Evolutionary conservation across 2,888 invertebrate species (phyloP).

Genomic region (Heteropelma amictum): DNA sequence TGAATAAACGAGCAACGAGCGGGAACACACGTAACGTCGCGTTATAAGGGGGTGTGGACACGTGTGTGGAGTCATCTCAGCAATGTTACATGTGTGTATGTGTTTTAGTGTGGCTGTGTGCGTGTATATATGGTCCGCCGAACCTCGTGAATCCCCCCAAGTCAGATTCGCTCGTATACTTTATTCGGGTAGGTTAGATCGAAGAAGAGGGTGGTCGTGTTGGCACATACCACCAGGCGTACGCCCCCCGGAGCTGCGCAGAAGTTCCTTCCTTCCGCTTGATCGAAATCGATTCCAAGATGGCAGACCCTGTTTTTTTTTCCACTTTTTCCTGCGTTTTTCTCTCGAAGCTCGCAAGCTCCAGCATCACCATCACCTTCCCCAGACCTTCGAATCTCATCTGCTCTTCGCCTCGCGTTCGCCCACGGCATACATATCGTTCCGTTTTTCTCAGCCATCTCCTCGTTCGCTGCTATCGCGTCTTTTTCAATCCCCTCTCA

Average conservation of each 20-base stretch:
- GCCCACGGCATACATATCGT: slow-evolving; percentile 72
- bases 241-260: slow-evolving; percentile 69
- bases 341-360: slow-evolving; percentile 1
- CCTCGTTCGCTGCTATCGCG: slow-evolving; percentile 51
- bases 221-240: slow-evolving; percentile 60
- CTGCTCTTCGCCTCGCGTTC: slow-evolving; percentile 63
- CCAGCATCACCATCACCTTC: slow-evolving; percentile 31
- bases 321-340: slow-evolving; percentile 30
- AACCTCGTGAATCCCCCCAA: slow-evolving; percentile 30
- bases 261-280: slow-evolving; percentile 74
- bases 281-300: slow-evolving; percentile 76
- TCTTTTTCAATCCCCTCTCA: slow-evolving; percentile 22
- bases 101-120: not conserved
- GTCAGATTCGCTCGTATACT: slow-evolving; percentile 50
- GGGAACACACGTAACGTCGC: slow-evolving; percentile 6
- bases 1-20: slow-evolving; percentile 22
- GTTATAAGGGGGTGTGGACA: slow-evolving; percentile 26
- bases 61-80: slow-evolving; percentile 14
- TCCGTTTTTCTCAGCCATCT: slow-evolving; percentile 64
- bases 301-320: slow-evolving; percentile 66
- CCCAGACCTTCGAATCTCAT: slow-evolving; percentile 58
- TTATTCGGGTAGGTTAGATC: slow-evolving; percentile 49
- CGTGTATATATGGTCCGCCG: slow-evolving; percentile 5
- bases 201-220: slow-evolving; percentile 62
- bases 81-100: not conserved